Base-by-base conservation (phyloP, 2,888 invertebrate genomes). In the Ligdia adustata region DNA sequence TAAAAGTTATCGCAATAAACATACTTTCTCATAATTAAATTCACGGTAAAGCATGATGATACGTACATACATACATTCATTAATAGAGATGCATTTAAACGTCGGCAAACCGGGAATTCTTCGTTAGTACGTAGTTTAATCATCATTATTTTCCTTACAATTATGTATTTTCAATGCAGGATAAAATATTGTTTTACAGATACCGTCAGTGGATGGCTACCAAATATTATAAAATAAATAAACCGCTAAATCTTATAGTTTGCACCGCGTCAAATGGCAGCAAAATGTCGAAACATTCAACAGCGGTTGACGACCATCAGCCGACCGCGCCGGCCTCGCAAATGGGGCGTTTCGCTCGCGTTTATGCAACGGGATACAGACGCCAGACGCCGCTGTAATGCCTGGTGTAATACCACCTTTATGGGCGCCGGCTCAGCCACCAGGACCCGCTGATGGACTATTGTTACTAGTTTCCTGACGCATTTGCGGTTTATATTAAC, bases 321-420 rank as follows among this genome's bases (percentile, higher is more conserved):
- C 28, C 29, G 38, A 41, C 47, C 42, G 47, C 44, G 42, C 31
- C 42, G 26, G 26, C 38, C 33, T 45, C 28, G 38, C 42, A 53
- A 54, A 59, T 55, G 40, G 52, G 52, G 44, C 56, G 43, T 45
- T 51, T 49, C 52, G 50, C 49, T 55, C 45, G 59, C 54, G 32
- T 54, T 51, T 51, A 53, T 29, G 52, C 60, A 60, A 62, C 62
- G 60, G 62, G 54, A 60, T 40, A 31, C 38, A 15, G 43, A 43
- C 49, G 33, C 45, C 39, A 38, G 43, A 42, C 35, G 43, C 40
- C 35, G 26, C 18, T 42, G 42, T 45, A 45, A 42, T 48, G 39
- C 41, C 40, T 33, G 26, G 22, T 42, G 42, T 45, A 45, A 42
- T 48, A 42, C 41, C 31, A 48, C 51, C 48, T 47, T 51, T 41